Evolutionary conservation across 2,888 invertebrate species (phyloP).

Genomic region (Cryptus viduatorius): DNA sequence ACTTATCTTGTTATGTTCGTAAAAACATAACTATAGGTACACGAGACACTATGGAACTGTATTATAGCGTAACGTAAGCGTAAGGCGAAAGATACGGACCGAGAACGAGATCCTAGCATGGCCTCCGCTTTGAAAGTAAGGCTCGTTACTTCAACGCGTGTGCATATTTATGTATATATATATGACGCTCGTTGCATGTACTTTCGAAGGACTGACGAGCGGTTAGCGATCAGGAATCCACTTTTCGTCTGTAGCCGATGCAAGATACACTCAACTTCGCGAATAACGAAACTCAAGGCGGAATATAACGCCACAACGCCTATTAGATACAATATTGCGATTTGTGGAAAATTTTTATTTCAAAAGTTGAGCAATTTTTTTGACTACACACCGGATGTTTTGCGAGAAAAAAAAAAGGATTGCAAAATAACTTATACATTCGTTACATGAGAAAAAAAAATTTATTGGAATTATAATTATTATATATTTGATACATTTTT

Average conservation of each 20-base stretch:
- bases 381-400: too few relatives aligned
- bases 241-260: conserved; percentile 27
- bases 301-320: neutral
- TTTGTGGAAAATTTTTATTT: neutral
- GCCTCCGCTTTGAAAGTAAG: conserved; percentile 56
- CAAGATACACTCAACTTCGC: conserved; percentile 1
- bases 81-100: conserved; percentile 12
- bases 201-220: conserved; percentile 37
- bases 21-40: neutral
- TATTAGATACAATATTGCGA: neutral
- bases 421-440: too few relatives aligned
- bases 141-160: conserved; percentile 42
- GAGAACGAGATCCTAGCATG: conserved; percentile 47
- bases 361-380: neutral
- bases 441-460: too few relatives aligned
- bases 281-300: conserved; percentile 1
- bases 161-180: conserved; percentile 2
- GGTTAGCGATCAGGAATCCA: conserved; percentile 15
- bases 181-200: conserved; percentile 34
- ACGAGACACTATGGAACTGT: conserved; percentile 6
- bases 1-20: neutral
- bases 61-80: neutral
- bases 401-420: too few relatives aligned
- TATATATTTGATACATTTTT: too few relatives aligned
- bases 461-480: too few relatives aligned